Conservation (phyloP, 2,797 vertebrate species). For the Anabacerthia variegaticeps region DNA sequence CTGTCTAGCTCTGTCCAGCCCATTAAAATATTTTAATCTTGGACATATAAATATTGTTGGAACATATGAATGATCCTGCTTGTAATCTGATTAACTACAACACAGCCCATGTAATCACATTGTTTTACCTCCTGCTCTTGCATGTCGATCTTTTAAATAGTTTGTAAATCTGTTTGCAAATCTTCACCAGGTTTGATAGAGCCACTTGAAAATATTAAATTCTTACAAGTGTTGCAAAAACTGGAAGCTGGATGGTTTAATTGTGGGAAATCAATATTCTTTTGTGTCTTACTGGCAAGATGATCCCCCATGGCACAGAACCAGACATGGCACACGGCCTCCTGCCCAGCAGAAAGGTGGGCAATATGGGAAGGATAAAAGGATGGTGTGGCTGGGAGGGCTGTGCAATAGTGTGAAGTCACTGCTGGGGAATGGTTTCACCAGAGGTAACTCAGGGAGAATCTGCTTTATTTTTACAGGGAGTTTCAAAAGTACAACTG, state of each 20-base stretch:
- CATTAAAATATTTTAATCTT: background rate
- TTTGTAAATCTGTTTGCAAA: background rate
- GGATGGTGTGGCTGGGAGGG: background rate
- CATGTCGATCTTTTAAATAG: background rate
- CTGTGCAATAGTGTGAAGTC: accelerated
- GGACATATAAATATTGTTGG: background rate
- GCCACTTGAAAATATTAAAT: background rate
- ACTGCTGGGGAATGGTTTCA: background rate
- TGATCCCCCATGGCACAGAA: background rate
- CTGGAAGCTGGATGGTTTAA: background rate
- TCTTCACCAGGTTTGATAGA: background rate
- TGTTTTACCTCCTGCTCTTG: background rate
- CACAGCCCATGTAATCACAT: background rate
- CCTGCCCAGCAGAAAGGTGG: background rate
- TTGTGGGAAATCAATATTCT: background rate
- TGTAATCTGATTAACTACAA: background rate
- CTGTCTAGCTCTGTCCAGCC: background rate
- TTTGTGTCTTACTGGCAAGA: background rate
- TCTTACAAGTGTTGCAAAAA: background rate
- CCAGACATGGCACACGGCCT: accelerated
- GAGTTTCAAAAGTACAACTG: background rate
- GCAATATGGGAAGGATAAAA: background rate
- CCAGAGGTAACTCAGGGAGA: background rate
- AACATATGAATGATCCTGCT: background rate
- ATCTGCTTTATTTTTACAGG: background rate